Evolutionary conservation across 1,140 invertebrate genomes (phyloP).

Genomic region (Dolichoris vasculosae): DNA sequence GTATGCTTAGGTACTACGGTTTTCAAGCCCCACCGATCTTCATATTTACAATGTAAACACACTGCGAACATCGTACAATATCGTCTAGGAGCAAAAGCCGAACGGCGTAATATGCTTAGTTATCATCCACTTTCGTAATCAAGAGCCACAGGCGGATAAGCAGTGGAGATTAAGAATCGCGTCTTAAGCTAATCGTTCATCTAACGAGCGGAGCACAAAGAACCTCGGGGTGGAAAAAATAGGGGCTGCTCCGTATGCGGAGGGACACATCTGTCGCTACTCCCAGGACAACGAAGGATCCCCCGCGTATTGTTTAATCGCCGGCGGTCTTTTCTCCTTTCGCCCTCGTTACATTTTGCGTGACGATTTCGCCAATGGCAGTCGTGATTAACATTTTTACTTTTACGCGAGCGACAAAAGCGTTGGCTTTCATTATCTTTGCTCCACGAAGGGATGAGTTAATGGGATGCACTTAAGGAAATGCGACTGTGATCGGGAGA

Average conservation of each 20-base stretch:
- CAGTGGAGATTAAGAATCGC: slow-evolving; percentile 4
- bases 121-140: neutral
- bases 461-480: too few species aligned
- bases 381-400: neutral
- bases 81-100: neutral
- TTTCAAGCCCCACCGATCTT: neutral
- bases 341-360: neutral
- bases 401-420: neutral
- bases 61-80: neutral
- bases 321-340: neutral
- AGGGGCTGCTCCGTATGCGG: neutral
- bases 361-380: neutral
- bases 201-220: neutral
- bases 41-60: neutral
- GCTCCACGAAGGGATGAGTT: too few species aligned
- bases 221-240: too few species aligned
- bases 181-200: slow-evolving; percentile 17
- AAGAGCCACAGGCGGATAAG: neutral
- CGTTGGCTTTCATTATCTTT: neutral
- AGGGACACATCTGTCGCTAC: neutral
- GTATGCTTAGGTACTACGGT: neutral
- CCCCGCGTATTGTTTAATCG: neutral
- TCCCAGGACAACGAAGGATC: neutral
- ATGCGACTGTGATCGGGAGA: too few species aligned
- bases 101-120: neutral